phyloP scores from a whole-genome alignment of 2,888 invertebrate genomes.

The Plutella xylostella region DNA sequence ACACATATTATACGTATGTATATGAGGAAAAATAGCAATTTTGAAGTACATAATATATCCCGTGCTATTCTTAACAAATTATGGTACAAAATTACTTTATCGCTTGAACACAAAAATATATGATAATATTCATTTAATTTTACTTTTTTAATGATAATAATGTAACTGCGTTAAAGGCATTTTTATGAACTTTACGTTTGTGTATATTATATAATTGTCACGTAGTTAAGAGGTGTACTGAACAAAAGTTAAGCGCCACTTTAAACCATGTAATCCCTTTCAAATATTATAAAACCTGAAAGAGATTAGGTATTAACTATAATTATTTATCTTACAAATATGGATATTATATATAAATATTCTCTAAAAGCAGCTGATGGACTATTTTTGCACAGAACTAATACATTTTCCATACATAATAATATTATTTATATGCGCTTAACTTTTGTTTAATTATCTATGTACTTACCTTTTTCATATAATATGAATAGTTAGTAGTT shows the following conservation, averaged over 20 bases:
- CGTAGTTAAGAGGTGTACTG: not conserved
- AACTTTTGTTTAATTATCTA: too few relatives aligned
- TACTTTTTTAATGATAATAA: constrained; percentile 1
- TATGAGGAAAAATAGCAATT: constrained; percentile 5
- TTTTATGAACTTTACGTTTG: constrained; percentile 2
- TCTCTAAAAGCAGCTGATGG: too few relatives aligned
- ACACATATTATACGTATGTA: constrained; percentile 1
- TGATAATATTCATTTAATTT: not conserved
- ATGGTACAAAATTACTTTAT: constrained; percentile 44
- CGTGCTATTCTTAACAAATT: constrained; percentile 1
- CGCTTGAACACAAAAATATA: constrained; percentile 8
- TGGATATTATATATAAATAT: not conserved
- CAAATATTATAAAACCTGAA: not conserved
- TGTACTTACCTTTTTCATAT: too few relatives aligned
- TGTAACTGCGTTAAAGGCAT: constrained; percentile 7
- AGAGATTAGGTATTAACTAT: too few relatives aligned
- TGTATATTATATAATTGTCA: constrained; percentile 5
- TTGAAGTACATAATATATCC: not conserved
- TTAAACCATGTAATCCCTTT: not conserved
- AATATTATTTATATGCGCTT: too few relatives aligned
- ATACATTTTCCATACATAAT: too few relatives aligned
- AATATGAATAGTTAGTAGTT: too few relatives aligned
- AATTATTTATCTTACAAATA: too few relatives aligned
- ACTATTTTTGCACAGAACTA: too few relatives aligned
- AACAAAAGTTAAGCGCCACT: not conserved